Base-by-base conservation (phyloP, 2,888 invertebrate species). In the Drosophila neutralis region DNA sequence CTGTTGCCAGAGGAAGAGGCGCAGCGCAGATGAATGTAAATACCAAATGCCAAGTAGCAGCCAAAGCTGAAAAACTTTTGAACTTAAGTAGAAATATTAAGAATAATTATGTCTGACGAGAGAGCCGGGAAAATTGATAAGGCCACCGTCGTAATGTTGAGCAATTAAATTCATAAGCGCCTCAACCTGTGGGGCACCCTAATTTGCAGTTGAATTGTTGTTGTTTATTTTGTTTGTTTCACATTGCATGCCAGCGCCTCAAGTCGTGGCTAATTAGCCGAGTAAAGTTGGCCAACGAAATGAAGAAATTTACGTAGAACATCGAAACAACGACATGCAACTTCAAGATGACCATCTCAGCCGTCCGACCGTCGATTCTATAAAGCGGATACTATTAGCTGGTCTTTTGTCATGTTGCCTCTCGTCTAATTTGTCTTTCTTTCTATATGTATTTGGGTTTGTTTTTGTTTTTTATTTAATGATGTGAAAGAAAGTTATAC, bases 111-210 rank as follows among this genome's bases (percentile, higher is more conserved):
- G 73, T 29, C n/a, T 38, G 56, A n/a, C 38, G 56, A 56, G 69
- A 58, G 54, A 64, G 70, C 60, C 65, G 72, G 66, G 45, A 42
- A 69, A 87, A 86, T 80, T 90, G 85, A 85, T 85, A 85, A 88
- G 83, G 53, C 52, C 40, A 36, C 61, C 29, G 48, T 45, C 61
- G 56, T 90, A 88, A 90, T 87, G 90, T 80, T 78, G 75, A 51
- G 75, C 90, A 87, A 87, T 87, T 90, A 87, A 90, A 87, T 87
- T 89, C 78, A 89, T 85, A 89, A 89, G 89, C 80, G 76, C 76
- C 80, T 73, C 69, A 76, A 70, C 67, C 76, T 78, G 78, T 69
- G 71, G 62, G 75, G 71, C 79, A 79, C 68, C 89, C 85, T 78
- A 87, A 87, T 87, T 87, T 87, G 77, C 85, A 82, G 78, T 69